A percentile compares a stretch with the other conserved stretches of the same genome.
Evolutionary conservation across 2,797 vertebrate genomes (phyloP).

Genomic region (Chloroceryle amazona): DNA sequence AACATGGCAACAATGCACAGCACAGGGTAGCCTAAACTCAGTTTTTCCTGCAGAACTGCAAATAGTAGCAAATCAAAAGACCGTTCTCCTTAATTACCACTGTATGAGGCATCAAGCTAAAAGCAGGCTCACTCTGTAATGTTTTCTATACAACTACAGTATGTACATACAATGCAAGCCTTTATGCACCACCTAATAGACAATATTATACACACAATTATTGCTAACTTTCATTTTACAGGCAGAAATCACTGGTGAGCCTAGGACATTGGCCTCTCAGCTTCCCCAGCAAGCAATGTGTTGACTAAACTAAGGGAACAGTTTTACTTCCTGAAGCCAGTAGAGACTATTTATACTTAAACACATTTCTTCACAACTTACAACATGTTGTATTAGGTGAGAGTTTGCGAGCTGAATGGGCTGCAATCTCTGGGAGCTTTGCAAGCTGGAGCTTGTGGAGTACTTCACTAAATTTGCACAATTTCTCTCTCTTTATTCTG

Average conservation of each 20-base stretch:
- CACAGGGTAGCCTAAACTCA: conserved; percentile 83
- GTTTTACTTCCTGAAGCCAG: conserved; percentile 78
- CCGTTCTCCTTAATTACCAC: conserved; percentile 87
- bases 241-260: conserved; percentile 73
- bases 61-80: conserved; percentile 85
- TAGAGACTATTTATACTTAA: conserved; percentile 82
- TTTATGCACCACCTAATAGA: conserved; percentile 81
- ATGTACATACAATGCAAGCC: conserved; percentile 81
- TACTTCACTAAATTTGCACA: conserved; percentile 67
- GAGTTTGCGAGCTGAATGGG: conserved; percentile 63
- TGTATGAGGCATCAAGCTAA: conserved; percentile 84
- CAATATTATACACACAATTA: conserved; percentile 81
- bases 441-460: conserved; percentile 66
- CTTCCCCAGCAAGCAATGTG: conserved; percentile 73
- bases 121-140: conserved; percentile 87
- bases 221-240: conserved; percentile 75
- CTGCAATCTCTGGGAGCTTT: conserved; percentile 45
- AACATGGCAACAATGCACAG: conserved; percentile 80
- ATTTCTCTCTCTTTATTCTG: conserved; percentile 62
- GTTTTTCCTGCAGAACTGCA: conserved; percentile 83
- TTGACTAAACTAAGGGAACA: conserved; percentile 77
- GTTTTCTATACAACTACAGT: conserved; percentile 82
- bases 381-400: conserved; percentile 71
- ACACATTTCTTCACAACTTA: conserved; percentile 79
- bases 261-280: conserved; percentile 77